These are phyloP conservation scores for Rhinogobius similis DNA, from an alignment of 2,113 vertebrate species.

Conservation along the genomic window DNA sequence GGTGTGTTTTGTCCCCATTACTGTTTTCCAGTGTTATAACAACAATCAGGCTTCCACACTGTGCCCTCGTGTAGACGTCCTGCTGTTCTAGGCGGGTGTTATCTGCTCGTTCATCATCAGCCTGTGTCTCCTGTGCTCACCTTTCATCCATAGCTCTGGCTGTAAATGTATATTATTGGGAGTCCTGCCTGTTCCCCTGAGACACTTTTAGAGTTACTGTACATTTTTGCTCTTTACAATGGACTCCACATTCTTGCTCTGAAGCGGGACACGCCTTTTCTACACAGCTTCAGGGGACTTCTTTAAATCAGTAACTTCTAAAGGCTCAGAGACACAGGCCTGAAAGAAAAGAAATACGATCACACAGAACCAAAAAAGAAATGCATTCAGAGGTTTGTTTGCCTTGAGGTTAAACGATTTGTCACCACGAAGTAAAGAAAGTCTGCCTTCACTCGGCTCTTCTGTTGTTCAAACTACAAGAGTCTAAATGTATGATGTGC, in stretches of 20 bases:
- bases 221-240: background rate
- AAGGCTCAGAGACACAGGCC: constrained; percentile 5
- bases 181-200: background rate
- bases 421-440: constrained; percentile 7
- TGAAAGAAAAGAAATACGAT: constrained; percentile 42
- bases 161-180: background rate
- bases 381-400: constrained; percentile 7
- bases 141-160: too few relatives aligned
- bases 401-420: constrained; percentile 3
- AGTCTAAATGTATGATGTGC: background rate
- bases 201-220: background rate
- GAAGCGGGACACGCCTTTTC: constrained; percentile 24
- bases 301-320: constrained; percentile 17
- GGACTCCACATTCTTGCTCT: constrained; percentile 27
- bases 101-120: background rate
- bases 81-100: too few relatives aligned
- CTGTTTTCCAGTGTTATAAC: too few relatives aligned
- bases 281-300: constrained; percentile 21
- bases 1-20: too few relatives aligned
- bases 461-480: background rate
- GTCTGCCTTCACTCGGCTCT: background rate
- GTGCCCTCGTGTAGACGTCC: too few relatives aligned
- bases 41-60: too few relatives aligned
- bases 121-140: too few relatives aligned
- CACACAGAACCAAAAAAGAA: background rate